Percentiles rank a stretch among this genome's conserved stretches.
Evolutionary conservation across 2,888 invertebrate species (phyloP).

Genomic region (Toxonevra muliebris): DNA sequence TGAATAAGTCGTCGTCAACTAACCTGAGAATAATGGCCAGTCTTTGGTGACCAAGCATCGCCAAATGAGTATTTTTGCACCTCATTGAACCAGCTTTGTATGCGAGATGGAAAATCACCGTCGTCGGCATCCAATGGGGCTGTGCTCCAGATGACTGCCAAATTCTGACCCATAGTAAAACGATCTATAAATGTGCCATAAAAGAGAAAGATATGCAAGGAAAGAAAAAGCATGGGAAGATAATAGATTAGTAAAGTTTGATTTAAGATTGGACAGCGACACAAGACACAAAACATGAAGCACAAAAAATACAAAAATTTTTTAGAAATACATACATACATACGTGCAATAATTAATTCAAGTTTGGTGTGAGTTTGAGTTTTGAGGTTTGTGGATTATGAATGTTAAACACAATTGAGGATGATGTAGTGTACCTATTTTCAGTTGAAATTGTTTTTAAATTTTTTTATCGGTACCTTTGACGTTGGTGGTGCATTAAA

Average conservation of each 20-base stretch:
- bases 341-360: background rate
- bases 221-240: slow-evolving; percentile 8
- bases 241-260: background rate
- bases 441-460: no score
- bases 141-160: slow-evolving; percentile 84
- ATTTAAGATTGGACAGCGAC: background rate
- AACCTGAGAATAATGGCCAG: slow-evolving; percentile 88
- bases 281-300: slow-evolving; percentile 1
- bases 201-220: background rate
- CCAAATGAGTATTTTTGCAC: slow-evolving; percentile 74
- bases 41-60: slow-evolving; percentile 73
- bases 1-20: background rate
- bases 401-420: background rate
- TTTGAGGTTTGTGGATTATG: no score
- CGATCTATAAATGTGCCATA: slow-evolving; percentile 67
- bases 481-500: no score
- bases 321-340: background rate
- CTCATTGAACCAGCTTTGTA: slow-evolving; percentile 84
- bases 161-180: slow-evolving; percentile 86
- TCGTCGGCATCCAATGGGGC: slow-evolving; percentile 69
- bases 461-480: no score
- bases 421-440: no score
- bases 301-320: slow-evolving; percentile 4
- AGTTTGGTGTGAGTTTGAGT: background rate
- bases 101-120: slow-evolving; percentile 77